Conservation (phyloP, 2,113 vertebrate genomes). For the Calcarius ornatus region DNA sequence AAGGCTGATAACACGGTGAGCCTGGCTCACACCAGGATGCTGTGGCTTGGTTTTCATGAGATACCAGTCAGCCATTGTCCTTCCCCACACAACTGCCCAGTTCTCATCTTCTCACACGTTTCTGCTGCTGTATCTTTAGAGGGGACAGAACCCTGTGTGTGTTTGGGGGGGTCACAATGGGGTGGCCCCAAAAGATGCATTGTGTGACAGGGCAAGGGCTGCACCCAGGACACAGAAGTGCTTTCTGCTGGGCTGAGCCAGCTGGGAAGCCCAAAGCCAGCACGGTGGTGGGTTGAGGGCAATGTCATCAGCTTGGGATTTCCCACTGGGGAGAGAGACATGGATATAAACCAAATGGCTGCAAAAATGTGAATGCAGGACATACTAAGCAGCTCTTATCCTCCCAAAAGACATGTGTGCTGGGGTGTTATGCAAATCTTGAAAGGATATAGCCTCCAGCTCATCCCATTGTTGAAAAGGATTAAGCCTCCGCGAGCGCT, state of each 20-base stretch:
- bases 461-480: constrained; percentile 46
- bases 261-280: not conserved
- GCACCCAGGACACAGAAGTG: not conserved
- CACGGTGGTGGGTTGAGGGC: not conserved
- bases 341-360: not conserved
- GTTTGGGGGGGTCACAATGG: rapidly evolving
- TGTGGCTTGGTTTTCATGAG: not conserved
- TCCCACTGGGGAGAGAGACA: not conserved
- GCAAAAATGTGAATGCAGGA: not conserved
- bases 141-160: rapidly evolving
- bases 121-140: not conserved
- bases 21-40: not conserved
- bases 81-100: not conserved
- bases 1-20: not conserved
- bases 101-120: not conserved
- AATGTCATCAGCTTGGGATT: not conserved
- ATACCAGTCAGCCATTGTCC: not conserved
- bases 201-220: not conserved
- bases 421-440: constrained; percentile 21
- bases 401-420: not conserved
- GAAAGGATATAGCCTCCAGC: constrained; percentile 19
- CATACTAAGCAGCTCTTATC: not conserved
- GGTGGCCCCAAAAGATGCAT: rapidly evolving
- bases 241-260: not conserved
- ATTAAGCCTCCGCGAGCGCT: not conserved